Evolutionary conservation across 2,797 vertebrate genomes (phyloP), one percentile per base, ranked within the genome.

Genomic region (Ptychobarbus kaznakovi): DNA sequence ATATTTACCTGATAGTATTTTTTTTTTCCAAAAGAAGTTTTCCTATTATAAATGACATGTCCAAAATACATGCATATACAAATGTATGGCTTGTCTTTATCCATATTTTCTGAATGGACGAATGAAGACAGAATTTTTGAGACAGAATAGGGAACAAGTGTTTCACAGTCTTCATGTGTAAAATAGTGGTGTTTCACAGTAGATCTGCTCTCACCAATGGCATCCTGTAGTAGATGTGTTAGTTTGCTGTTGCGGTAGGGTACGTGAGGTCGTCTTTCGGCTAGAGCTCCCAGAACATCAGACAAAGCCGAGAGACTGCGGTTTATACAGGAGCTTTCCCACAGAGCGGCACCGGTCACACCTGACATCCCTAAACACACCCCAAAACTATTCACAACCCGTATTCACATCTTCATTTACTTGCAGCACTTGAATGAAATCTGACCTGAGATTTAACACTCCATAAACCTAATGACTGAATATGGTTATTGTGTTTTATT

Each of bases 181-280:
- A 28, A 40, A 63, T 6, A 13, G n/a, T 49, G 44, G 51, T 81
- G 69, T 35, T 42, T 72, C 46, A 10, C 35, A 46, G 22, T 56
- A 56, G 32, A 35, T 44, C 25, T 56, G 15, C 44, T 32, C 13
- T 92, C 77, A 97, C 96, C 96, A 68, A 97, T 90, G 0, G 95
- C 94, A 11, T 96, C 96, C 92, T 97, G 96, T 4, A 97, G 95
- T 38, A 97, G 91, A 81, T 95, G 96, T 0, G 97, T 97, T 28
- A 97, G 96, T 91, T 93, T 96, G 94, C 96, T 97, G 94, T 98
- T 97, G 38, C 95, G 91, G 83, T 96, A 96, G 0, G 96, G 97
- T 5, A 97, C 25, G 0, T 97, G 97, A 35, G 94, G 88, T 3
- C 95, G 89, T 87, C 93, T 94, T 68, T 96, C 96, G 0, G 95